Conservation (phyloP, 1,140 invertebrate genomes). For the Hirudo medicinalis region DNA sequence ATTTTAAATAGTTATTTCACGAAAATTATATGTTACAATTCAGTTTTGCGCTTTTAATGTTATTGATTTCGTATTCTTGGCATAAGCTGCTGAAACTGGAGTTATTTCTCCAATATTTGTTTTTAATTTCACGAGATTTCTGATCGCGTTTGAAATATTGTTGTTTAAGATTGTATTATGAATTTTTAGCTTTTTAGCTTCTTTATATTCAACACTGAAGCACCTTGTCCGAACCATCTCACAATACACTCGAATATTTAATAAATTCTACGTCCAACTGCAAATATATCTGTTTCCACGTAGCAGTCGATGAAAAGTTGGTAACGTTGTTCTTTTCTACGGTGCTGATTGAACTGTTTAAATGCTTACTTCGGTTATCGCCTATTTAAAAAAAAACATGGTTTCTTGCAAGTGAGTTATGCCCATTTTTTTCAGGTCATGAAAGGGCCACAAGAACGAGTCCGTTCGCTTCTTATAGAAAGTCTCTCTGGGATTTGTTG, state of each 20-base stretch:
- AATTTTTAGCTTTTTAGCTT: slow-evolving; percentile 3
- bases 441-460: slow-evolving; percentile 16
- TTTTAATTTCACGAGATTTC: neutral
- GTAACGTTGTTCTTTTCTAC: neutral
- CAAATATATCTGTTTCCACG: too few species aligned
- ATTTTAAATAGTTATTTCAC: too few species aligned
- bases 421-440: neutral
- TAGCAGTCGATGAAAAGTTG: too few species aligned
- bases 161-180: neutral
- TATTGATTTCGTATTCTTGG: slow-evolving; percentile 11
- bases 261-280: too few species aligned
- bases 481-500: slow-evolving; percentile 15
- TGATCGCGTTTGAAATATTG: neutral
- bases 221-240: neutral
- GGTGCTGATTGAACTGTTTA: neutral
- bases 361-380: neutral
- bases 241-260: neutral
- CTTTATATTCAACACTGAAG: neutral
- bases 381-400: too few species aligned
- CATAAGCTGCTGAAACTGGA: slow-evolving; percentile 11
- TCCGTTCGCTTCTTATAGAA: slow-evolving; percentile 14
- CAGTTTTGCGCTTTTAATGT: slow-evolving; percentile 8
- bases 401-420: neutral
- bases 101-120: neutral
- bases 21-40: too few species aligned